These are phyloP conservation scores for Distichodus sexfasciatus DNA, from an alignment of 2,797 vertebrate species.

Conservation along the genomic window DNA sequence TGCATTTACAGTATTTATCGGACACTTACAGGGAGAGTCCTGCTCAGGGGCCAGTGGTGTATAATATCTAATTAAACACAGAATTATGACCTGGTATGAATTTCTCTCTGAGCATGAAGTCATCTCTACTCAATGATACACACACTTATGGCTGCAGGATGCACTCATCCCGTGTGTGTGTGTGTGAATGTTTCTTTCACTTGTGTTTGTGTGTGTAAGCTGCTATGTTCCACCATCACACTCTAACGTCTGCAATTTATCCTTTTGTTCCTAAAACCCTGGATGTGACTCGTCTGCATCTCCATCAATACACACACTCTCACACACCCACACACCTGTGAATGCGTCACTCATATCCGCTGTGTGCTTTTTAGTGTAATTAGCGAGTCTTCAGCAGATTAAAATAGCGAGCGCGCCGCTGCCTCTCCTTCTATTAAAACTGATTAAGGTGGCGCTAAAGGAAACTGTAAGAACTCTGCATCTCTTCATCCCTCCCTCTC, in stretches of 20 bases:
- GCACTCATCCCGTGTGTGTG: neutral
- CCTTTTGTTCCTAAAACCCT: conserved; percentile 29
- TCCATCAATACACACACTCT: conserved; percentile 13
- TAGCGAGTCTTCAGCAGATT: conserved; percentile 51
- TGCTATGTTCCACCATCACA: too few species aligned
- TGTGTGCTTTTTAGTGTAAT: conserved; percentile 51
- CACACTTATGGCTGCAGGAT: too few species aligned
- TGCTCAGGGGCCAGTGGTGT: too few species aligned
- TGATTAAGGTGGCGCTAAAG: conserved; percentile 37
- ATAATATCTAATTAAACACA: too few species aligned
- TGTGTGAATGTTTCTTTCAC: conserved; percentile 8
- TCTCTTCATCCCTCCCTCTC: conserved; percentile 43
- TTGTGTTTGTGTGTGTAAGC: too few species aligned
- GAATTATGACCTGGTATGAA: too few species aligned
- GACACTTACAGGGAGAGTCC: too few species aligned
- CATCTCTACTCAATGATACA: too few species aligned
- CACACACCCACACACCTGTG: conserved; percentile 34
- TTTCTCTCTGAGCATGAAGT: too few species aligned
- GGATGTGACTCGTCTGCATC: conserved; percentile 21
- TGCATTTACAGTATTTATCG: too few species aligned
- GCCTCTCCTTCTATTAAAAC: conserved; percentile 46
- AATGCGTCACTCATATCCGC: conserved; percentile 44
- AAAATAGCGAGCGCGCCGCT: conserved; percentile 41
- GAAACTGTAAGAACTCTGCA: conserved; percentile 31
- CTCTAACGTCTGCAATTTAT: conserved; percentile 25